Evolutionary conservation across 2,113 vertebrate genomes (phyloP).

Genomic region (Scalopus aquaticus): DNA sequence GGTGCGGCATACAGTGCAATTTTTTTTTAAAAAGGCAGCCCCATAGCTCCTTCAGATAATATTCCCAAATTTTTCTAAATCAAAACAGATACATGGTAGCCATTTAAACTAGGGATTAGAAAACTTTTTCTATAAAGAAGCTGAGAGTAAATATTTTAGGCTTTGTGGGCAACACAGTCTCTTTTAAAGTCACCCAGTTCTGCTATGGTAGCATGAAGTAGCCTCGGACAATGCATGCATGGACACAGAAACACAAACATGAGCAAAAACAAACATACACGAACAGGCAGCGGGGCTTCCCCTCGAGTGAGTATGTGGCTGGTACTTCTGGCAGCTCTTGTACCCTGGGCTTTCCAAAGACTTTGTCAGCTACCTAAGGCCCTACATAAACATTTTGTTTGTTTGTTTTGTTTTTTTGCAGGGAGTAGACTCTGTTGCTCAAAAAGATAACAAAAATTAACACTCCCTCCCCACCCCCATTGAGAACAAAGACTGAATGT

Average conservation of each 20-base stretch:
- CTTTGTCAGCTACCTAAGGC: background rate
- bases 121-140: background rate
- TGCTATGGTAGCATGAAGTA: background rate
- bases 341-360: background rate
- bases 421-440: background rate
- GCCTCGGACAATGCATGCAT: background rate
- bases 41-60: background rate
- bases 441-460: background rate
- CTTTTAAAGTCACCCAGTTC: background rate
- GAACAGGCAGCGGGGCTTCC: background rate
- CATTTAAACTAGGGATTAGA: background rate
- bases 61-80: constrained; percentile 30
- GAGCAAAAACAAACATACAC: too few species aligned
- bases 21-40: background rate
- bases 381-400: background rate
- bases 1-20: background rate
- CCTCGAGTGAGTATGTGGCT: background rate
- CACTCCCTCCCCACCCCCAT: background rate
- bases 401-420: background rate
- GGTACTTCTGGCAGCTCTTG: background rate
- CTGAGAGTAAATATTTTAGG: background rate
- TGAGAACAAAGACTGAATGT: background rate
- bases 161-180: background rate
- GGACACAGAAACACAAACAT: too few species aligned
- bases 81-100: background rate